A percentile compares a stretch with the other conserved stretches of the same genome.
phyloP scores from a whole-genome alignment of 2,797 vertebrate genomes.

The Salarias fasciatus region DNA sequence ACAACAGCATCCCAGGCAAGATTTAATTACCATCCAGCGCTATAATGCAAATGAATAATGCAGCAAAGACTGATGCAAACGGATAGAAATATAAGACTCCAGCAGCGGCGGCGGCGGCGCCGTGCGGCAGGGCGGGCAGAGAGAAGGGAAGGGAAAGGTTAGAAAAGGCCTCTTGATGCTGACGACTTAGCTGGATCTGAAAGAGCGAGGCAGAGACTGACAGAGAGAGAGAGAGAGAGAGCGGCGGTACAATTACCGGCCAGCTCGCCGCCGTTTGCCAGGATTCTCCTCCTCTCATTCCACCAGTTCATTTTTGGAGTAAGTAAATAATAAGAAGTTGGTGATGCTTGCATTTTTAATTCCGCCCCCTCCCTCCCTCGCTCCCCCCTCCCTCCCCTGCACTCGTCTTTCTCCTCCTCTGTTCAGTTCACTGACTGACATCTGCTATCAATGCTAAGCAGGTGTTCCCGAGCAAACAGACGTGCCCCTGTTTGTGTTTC shows the following conservation, averaged over 20 bases:
- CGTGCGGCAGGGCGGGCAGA: slow-evolving; percentile 21
- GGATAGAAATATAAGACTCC: slow-evolving; percentile 78
- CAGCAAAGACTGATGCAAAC: slow-evolving; percentile 84
- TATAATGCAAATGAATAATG: slow-evolving; percentile 88
- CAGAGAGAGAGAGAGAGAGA: slow-evolving; percentile 37
- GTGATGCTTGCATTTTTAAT: slow-evolving; percentile 88
- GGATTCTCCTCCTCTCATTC: slow-evolving; percentile 74
- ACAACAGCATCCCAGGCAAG: slow-evolving; percentile 76
- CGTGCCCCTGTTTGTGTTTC: slow-evolving; percentile 96
- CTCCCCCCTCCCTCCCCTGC: slow-evolving; percentile 55
- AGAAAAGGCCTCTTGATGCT: slow-evolving; percentile 45
- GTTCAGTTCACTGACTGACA: slow-evolving; percentile 97
- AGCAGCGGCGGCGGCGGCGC: slow-evolving; percentile 3
- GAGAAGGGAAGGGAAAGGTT: slow-evolving; percentile 30
- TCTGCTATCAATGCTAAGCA: slow-evolving; percentile 99
- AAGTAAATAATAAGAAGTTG: slow-evolving; percentile 87
- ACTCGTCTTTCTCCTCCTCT: slow-evolving; percentile 61
- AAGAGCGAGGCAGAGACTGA: slow-evolving; percentile 42
- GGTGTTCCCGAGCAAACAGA: slow-evolving; percentile 99
- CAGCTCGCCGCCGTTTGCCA: slow-evolving; percentile 68
- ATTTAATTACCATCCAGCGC: slow-evolving; percentile 83
- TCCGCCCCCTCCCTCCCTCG: slow-evolving; percentile 66
- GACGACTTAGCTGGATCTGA: slow-evolving; percentile 29
- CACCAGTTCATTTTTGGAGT: slow-evolving; percentile 82
- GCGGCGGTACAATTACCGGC: slow-evolving; percentile 70